Base-by-base conservation (phyloP, 1,140 invertebrate genomes). In the Drosophila tsacasi region DNA sequence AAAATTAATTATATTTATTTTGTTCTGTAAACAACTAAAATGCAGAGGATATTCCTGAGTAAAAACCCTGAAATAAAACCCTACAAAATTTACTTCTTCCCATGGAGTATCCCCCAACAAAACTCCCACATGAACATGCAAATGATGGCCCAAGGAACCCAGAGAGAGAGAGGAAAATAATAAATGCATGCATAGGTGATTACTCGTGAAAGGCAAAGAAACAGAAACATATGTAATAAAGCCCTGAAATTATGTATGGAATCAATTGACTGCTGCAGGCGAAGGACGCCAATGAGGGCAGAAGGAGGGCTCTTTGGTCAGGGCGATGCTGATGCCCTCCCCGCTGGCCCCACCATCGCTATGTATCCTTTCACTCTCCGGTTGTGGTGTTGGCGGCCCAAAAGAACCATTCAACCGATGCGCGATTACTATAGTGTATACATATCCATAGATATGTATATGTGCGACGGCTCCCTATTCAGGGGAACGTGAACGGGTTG, bases 221-320 rank as follows among this genome's bases (percentile, higher is more conserved):
- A 49, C 67, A 42, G 35, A 46, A 71, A 49, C 67, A 71, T 71
- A 71, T 71, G 63, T 71, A 71, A 44, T 54, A 40, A 67, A 39
- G 39, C 23, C 19, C 35, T 37, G 67, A 25, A 35, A 50, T 67
- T 46, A 44, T 66, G 37, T 54, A 67, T 37, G 27, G 39, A 71
- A 68, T 68, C 67, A 71, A 71, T 55, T 55, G 67, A 55, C 30
- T 52, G 49, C 63, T 68, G 47, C 63, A 37, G 67, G 49, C 63
- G 10, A 39, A 21, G 49, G 46, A 52, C 13, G 49, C 49, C 25
- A 30, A 25, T 10, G n/a, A 52, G 30, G 47, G 9, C 19, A 8
- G 27, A 0, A 44, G 46, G 17, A 44, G 46, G 17, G 39, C 49
- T 67, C 25, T 55, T 37, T 55, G 67, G 46, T 13, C 49, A 39